Base-by-base conservation (phyloP, 2,888 invertebrate species). In the Abscondita cerata region DNA sequence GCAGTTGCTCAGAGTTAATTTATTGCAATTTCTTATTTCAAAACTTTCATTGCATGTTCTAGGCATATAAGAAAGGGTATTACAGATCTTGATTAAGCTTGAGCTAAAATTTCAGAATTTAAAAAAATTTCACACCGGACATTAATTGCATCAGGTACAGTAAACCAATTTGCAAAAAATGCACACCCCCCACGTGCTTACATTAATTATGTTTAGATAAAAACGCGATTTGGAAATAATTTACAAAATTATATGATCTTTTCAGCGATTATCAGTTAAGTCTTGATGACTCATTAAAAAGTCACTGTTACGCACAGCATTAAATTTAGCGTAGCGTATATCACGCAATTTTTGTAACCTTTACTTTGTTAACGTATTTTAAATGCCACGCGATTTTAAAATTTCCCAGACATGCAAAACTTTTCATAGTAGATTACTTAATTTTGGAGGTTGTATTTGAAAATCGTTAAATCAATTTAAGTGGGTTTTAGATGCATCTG, bases 211-310 rank as follows among this genome's bases (percentile, higher is more conserved):
- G n/a, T 25, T 25, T 25, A 40, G 40, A 40, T 40, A 15, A 44
- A 44, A 44, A 44, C 44, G 44, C 44, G 9, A 44, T 1, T 48
- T 25, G 47, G 13, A 56, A 40, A 50, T 20, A 40, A 56, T 36
- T 56, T 50, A 50, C 40, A 50, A 56, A 56, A 56, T 53, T 8
- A 54, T 52, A 48, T 40, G 36, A 18, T 31, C 56, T 57, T 56
- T 56, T 57, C 50, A 51, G 40, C 31, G 56, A 57, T 57, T 41
- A 58, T 58, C 58, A 52, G n/a, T 51, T 46, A 55, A 44, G 20
- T 46, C 55, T 62, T 50, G 62, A 57, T 62, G 62, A 62, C 62
- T 62, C 62, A 62, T 59, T 62, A 59, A 62, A 61, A 62, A 62
- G 58, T 62, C 52, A 55, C 54, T 62, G 51, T 62, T 62, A 62